Evolutionary conservation across 2,888 invertebrate genomes (phyloP), one percentile per base, ranked within the genome.

Genomic region (Cybosia mesomella): DNA sequence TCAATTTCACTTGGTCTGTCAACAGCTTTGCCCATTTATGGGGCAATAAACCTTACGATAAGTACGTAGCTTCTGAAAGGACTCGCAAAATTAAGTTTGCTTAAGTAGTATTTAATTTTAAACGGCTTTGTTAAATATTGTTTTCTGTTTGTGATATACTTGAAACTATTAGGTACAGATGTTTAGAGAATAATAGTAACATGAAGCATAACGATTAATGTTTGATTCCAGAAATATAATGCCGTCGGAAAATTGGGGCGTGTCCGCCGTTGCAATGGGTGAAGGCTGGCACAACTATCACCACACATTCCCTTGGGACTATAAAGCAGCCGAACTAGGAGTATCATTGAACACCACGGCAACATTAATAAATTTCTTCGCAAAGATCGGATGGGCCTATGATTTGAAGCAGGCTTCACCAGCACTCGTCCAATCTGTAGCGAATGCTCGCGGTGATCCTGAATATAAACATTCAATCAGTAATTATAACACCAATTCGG

Each of bases 281-380:
- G 98, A 98, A 89, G 98, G 98, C 7, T 99, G 98, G 97, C 98
- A 98, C 93, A 98, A 98, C 92, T 98, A 98, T 90, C 98, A 98
- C 88, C 98, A 98, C 91, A 97, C 97, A 0, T 98, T 98, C 91
- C 98, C 98, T 0, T 98, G 98, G 97, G 98, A 98, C 90, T 98
- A 98, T 95, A 97, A 98, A 85, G 97, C 98, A 34, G 97, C 98
- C 9, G 98, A 99, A 89, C 93, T 98, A n/a, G 98, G 98, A 58
- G 95, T 96, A 72, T 87, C 95, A 74, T 86, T 96, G n/a, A 98
- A 98, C 86, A 64, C 96, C 0, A 97, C 98, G 1, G 97, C 98
- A 0, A 85, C 95, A 54, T 88, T 97, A 63, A 94, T 98, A 64
- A 97, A 98, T 83, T 84, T 96, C 13, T 97, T 97, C 89, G 96